These are phyloP conservation scores for Dromococcyx pavoninus DNA, from an alignment of 2,797 vertebrate genomes.

Conservation along the genomic window DNA sequence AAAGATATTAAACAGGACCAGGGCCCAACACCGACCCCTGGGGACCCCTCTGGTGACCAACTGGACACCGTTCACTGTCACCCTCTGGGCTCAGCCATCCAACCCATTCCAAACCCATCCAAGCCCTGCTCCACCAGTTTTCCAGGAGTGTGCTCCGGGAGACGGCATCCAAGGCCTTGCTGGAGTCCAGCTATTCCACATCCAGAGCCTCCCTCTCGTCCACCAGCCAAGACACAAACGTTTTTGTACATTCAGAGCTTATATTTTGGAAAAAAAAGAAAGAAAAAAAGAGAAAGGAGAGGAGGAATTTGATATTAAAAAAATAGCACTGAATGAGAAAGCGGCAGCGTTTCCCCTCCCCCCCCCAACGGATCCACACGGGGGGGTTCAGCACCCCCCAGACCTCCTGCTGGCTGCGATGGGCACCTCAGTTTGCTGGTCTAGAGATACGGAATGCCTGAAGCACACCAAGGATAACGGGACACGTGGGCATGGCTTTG, in stretches of 20 bases:
- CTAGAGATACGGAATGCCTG: conserved; percentile 7
- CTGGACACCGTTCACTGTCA: no score
- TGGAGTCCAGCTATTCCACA: no score
- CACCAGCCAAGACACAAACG: no score
- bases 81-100: no score
- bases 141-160: no score
- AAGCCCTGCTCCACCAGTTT: no score
- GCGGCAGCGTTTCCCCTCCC: neutral
- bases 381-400: neutral
- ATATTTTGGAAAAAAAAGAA: neutral
- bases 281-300: neutral
- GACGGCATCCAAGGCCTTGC: no score
- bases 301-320: neutral
- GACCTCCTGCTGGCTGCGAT: neutral
- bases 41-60: no score
- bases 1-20: no score
- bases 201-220: no score
- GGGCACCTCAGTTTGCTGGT: conserved; percentile 45
- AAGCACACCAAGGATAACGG: conserved; percentile 28
- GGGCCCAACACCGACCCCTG: no score
- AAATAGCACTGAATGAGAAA: neutral
- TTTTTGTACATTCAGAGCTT: conserved; percentile 30
- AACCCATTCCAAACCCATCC: no score
- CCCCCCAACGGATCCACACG: neutral
- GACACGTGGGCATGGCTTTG: conserved; percentile 58